Conservation (phyloP, 2,888 invertebrate genomes). For the Plagiodera versicolora region DNA sequence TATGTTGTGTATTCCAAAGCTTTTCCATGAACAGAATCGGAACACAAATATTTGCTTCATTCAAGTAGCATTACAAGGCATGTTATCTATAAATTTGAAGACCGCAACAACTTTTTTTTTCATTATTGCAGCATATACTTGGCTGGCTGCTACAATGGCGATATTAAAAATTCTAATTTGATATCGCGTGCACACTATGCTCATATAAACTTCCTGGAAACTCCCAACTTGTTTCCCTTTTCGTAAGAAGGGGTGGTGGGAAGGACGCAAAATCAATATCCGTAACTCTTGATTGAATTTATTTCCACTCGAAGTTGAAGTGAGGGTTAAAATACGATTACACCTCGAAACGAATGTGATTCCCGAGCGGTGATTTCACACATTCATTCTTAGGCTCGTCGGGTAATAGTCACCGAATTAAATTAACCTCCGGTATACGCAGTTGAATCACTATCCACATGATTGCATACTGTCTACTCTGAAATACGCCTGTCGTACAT, state of each 20-base stretch:
- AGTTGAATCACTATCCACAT: background rate
- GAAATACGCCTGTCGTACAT: too few species aligned
- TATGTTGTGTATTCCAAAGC: too few species aligned
- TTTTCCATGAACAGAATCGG: too few species aligned
- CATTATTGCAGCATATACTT: constrained; percentile 38
- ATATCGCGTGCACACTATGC: constrained; percentile 36
- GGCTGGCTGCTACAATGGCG: constrained; percentile 35
- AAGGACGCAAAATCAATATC: constrained; percentile 26
- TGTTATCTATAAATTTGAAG: too few species aligned
- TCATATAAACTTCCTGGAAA: constrained; percentile 39
- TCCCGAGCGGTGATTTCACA: background rate
- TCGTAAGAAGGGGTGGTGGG: constrained; percentile 16
- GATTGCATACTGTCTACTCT: too few species aligned
- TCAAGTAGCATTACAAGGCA: too few species aligned
- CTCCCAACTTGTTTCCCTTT: constrained; percentile 27
- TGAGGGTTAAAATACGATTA: constrained; percentile 1
- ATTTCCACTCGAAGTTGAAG: constrained; percentile 17
- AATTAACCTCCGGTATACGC: background rate
- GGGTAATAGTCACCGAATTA: background rate
- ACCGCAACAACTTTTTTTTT: constrained; percentile 24
- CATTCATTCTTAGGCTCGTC: background rate
- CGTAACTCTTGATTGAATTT: constrained; percentile 29
- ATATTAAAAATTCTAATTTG: constrained; percentile 47
- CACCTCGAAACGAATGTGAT: background rate
- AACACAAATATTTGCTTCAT: too few species aligned